Evolutionary conservation across 2,797 vertebrate species (phyloP).

Genomic region (Myripristis murdjan): DNA sequence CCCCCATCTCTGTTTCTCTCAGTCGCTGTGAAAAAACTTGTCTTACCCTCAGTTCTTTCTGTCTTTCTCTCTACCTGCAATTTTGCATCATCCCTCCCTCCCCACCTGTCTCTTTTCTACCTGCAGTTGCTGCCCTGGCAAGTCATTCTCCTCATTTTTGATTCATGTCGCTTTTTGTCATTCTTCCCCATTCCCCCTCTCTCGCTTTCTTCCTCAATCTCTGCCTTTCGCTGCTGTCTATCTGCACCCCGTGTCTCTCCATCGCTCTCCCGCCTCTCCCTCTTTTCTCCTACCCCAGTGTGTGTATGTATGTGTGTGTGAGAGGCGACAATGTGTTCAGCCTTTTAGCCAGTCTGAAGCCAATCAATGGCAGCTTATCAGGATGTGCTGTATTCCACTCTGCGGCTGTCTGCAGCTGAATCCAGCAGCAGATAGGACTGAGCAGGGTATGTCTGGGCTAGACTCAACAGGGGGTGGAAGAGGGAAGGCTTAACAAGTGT

Average conservation of each 20-base stretch:
- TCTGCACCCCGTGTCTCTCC: too few species aligned
- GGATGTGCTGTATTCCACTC: constrained; percentile 63
- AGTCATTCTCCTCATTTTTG: constrained; percentile 44
- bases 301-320: constrained; percentile 22
- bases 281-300: constrained; percentile 25
- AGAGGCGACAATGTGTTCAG: constrained; percentile 65
- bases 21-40: constrained; percentile 18
- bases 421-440: constrained; percentile 65
- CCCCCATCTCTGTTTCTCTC: not conserved
- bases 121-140: constrained; percentile 43
- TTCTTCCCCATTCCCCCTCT: constrained; percentile 53
- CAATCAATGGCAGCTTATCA: constrained; percentile 78
- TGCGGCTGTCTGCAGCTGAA: constrained; percentile 61
- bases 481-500: constrained; percentile 57
- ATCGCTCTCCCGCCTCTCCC: not conserved
- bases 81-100: constrained; percentile 10
- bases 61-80: constrained; percentile 37
- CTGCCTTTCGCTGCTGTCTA: constrained; percentile 5
- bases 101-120: constrained; percentile 24
- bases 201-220: not conserved
- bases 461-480: constrained; percentile 61
- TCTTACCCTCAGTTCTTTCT: constrained; percentile 30
- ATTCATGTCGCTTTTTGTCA: constrained; percentile 59
- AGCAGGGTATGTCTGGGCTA: constrained; percentile 60
- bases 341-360: constrained; percentile 72